phyloP scores from a whole-genome alignment of 2,113 vertebrate species.

The Oreochromis tanganicae region DNA sequence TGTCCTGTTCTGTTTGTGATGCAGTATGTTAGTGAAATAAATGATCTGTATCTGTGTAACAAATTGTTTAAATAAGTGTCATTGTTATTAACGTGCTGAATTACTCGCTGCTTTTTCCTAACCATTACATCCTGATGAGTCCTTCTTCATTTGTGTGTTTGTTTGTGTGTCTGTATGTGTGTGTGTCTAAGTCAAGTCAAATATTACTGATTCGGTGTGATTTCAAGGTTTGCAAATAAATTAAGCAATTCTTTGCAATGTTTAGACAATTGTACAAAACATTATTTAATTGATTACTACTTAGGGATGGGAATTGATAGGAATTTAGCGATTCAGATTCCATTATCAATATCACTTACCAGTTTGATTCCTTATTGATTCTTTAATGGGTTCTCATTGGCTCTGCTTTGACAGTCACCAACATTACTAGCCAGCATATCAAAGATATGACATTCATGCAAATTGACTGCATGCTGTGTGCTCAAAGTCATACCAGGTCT shows the following conservation, averaged over 20 bases:
- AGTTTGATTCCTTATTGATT: neutral
- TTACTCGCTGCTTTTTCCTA: neutral
- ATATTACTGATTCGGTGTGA: neutral
- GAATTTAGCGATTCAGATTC: neutral
- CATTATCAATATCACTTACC: neutral
- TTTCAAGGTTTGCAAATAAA: neutral
- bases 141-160: neutral
- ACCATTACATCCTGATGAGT: neutral
- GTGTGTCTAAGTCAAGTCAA: neutral
- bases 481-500: neutral
- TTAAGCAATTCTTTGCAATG: neutral
- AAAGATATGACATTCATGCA: neutral
- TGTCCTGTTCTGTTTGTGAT: neutral
- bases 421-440: neutral
- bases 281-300: neutral
- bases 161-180: neutral
- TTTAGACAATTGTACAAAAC: neutral
- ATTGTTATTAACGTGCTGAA: neutral
- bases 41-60: neutral
- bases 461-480: neutral
- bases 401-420: neutral
- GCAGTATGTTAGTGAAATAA: neutral
- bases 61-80: neutral
- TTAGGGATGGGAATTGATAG: neutral
- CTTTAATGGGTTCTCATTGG: neutral